Percentiles rank a stretch among this genome's conserved stretches.
Evolutionary conservation across 2,797 vertebrate species (phyloP).

Genomic region (Schizothorax lantsangensis): DNA sequence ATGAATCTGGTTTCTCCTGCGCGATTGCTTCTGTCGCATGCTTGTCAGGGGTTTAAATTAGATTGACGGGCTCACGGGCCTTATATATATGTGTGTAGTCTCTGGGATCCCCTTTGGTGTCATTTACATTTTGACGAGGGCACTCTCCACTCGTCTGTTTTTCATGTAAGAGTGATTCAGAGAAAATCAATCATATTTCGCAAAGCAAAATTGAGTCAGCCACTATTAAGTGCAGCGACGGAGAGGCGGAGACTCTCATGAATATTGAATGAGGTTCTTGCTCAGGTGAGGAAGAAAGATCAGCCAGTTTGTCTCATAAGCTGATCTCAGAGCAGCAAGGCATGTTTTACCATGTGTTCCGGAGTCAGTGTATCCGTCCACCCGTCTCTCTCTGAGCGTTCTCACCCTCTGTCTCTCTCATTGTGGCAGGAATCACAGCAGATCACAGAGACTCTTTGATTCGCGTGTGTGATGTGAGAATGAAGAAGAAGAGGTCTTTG

Average conservation of each 20-base stretch:
- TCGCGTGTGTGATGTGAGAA: background rate
- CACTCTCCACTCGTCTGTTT: slow-evolving; percentile 28
- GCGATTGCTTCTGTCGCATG: slow-evolving; percentile 77
- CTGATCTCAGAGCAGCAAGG: slow-evolving; percentile 7
- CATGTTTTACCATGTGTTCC: background rate
- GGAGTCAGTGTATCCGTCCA: background rate
- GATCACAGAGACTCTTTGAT: slow-evolving; percentile 45
- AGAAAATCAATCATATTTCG: slow-evolving; percentile 34
- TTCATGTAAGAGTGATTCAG: slow-evolving; percentile 29
- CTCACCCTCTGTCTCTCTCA: slow-evolving; percentile 2
- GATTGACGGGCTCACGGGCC: slow-evolving; percentile 75
- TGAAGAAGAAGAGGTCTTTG: slow-evolving; percentile 4
- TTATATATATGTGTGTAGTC: slow-evolving; percentile 71
- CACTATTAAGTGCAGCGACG: background rate
- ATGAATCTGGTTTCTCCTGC: slow-evolving; percentile 75
- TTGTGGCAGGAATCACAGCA: slow-evolving; percentile 16
- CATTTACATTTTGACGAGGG: slow-evolving; percentile 54
- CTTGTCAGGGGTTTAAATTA: slow-evolving; percentile 77
- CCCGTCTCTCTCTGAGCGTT: background rate
- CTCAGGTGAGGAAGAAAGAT: background rate
- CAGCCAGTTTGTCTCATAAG: background rate
- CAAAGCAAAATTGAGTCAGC: slow-evolving; percentile 12
- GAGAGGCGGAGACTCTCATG: slow-evolving; percentile 19
- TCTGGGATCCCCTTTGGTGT: slow-evolving; percentile 56
- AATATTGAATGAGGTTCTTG: slow-evolving; percentile 25